Evolutionary conservation across 2,888 invertebrate species (phyloP), one percentile per base, ranked within the genome.

Genomic region (Caenorhabditis doughertyi): DNA sequence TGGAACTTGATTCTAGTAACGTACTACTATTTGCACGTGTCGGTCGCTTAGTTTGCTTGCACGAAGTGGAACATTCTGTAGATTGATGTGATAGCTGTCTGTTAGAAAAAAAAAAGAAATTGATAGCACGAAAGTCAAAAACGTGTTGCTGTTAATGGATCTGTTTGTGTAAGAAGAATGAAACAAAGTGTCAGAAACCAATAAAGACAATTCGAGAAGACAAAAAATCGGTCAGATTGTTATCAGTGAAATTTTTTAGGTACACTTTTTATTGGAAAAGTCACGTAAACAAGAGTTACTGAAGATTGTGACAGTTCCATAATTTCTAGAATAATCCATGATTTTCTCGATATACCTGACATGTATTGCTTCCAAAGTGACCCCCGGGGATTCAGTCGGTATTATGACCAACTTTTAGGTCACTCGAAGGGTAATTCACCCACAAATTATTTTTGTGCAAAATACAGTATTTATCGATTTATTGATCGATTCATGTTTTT

Each of bases 31-130:
- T 55, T 47, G 53, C 55, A 74, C 74, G 65, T 74, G 74, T 51
- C 25, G 51, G 3, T 11, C n/a, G n/a, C 13, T 62, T 25, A 21
- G 53, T 64, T 47, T n/a, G 42, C 23, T 77, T 77, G 68, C 60
- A 77, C 68, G 60, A 77, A 77, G 77, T 77, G 68, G 77, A 77
- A 77, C 77, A 53, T 47, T 29, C 2, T 42, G 21, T 64, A 73
- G 62, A 64, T 47, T 29, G 64, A 32, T 47, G 64, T 49, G 16
- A 32, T 49, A 29, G 29, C 49, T 32, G 64, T 47, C 49, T 64
- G 64, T 25, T 5, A 44, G 39, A 29, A 0, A 29, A 47, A 13
- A 49, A 29, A 0, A 29, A 47, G 18, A 16, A 39, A 47, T 39
- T 25, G 67, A 67, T 23, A 67, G 53, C 18, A 11, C 18, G 29